Base-by-base conservation (phyloP, 1,140 invertebrate species). In the Platyscapa corneri region DNA sequence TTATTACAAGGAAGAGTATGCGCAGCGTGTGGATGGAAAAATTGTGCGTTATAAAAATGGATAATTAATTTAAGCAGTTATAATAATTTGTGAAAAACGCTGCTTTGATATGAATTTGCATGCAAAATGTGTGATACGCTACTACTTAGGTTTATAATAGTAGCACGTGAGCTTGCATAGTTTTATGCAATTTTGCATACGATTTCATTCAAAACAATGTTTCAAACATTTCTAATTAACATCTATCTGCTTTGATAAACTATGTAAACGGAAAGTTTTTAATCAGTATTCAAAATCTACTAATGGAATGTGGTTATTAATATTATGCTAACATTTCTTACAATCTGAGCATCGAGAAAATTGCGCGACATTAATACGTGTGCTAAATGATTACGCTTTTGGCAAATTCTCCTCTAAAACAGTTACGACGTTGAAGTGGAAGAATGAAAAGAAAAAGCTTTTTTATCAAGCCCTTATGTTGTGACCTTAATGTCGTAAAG, bases 121-220 rank as follows among this genome's bases (percentile, higher is more conserved):
- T 83, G 65, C 37, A 39, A 27, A 77, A 83, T 83, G 64, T 83
- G 75, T 77, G 56, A 83, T 83, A 77, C 76, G n/a, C 76, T 56
- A 8, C 37, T 77, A 46, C 76, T 83, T 77, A 76, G 56, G 20
- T 53, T 39, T 75, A 83, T 42, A 49, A 67, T 60, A 39, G 39
- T 64, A 83, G 56, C 72, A 83, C 83, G 83, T 79, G 83, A 79
- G 83, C 79, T 84, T 84, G 76, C 83, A 84, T 84, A 84, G 83
- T 84, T 84, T 78, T 77, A 60, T 60, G 7, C 53, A 70, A 79
- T 79, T 84, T 84, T 84, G 76, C 83, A 84, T 84, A 78, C 53
- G 78, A 84, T 79, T 78, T 65, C 74, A 32, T 42, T 46, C 56
- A 67, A 77, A 83, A 83, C 82, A 83, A 79, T 79, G 74, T 77